Base-by-base conservation (phyloP, 2,113 vertebrate genomes). In the Chaetodon auriga region DNA sequence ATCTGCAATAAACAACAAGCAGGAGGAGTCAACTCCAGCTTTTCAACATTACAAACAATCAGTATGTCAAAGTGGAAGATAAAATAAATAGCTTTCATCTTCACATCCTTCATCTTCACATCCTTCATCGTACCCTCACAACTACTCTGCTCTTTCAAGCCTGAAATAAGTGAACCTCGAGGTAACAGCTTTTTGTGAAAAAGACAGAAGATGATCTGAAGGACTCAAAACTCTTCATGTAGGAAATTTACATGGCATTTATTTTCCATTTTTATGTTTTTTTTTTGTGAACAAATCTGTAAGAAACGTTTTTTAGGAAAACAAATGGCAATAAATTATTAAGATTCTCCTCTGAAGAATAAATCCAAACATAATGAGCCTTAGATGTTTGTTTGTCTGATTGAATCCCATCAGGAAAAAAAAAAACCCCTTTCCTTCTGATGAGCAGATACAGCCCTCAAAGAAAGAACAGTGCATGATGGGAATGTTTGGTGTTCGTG, bases 401-500 rank as follows among this genome's bases (percentile, higher is more conserved):
- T 86, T 71, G 38, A 71, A 64, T 1, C 9, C 36, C 48, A 18
- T 16, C 66, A 60, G 8, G 41, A 75, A n/a, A 23, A 43, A 10
- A 0, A 43, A n/a, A 12, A 13, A 7, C 12, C 5, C 48, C 15
- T 0, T 15, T 46, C 21, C 49, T 38, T 83, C 53, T 76, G 48
- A 75, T 43, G 65, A 82, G 15, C 6, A 21, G 38, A 78, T 51
- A 35, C 5, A 54, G 61, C 65, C 23, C 54, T 66, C 43, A 78
- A 54, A 77, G 30, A 61, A 10, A 0, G 68, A 61, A 51, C 25
- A 19, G 43, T 71, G 86, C 70, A 70, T 66, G 85, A 66, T 81
- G 80, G 72, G 75, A 80, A 21, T 7, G 57, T 81, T 85, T 87
- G 69, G 71, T 68, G 76, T 21, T 25, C 0, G 4, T 19, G 38